Evolutionary conservation across 2,797 vertebrate genomes (phyloP), one percentile per base, ranked within the genome.

Genomic region (Ptychadena robeensis): DNA sequence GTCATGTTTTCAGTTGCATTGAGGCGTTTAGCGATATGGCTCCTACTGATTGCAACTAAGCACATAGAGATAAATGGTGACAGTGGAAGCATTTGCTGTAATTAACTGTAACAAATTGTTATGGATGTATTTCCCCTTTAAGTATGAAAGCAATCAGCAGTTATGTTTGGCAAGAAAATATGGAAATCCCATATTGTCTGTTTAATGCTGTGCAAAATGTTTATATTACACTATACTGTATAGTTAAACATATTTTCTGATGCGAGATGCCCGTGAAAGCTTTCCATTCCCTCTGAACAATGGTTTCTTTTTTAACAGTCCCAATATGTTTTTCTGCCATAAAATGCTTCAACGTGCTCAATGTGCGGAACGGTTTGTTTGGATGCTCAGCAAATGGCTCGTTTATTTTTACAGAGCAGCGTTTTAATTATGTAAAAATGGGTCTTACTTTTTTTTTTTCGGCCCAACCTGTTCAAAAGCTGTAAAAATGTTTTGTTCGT

Each of bases 111-210:
- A 74, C 72, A 63, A n/a, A 65, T 66, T 18, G 27, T 38, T 75
- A 38, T 75, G 25, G 11, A 27, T 61, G 35, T 38, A 37, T 66
- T 30, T 66, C 35, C 27, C 74, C 35, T 65, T 65, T 48, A 77
- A 77, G 35, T 76, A 65, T 38, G 12, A 35, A 63, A 74, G n/a
- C 31, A 25, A 59, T 74, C 3, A 35, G 44, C 31, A 34, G n/a
- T 57, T 82, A 40, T 64, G 38, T n/a, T 44, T 77, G 77, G 22
- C 31, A 66, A 77, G 40, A 34, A 64, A 77, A 78, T 34, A 57
- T 67, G 57, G 34, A 82, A 57, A 82, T 88, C 86, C 86, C 76
- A 81, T 83, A 85, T 83, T 86, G 86, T 87, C 73, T 70, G 53
- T 63, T 82, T 76, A 82, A 69, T 32, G 40, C 35, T 81, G 18